Percentiles rank a stretch among this genome's conserved stretches.
Conservation (phyloP, 2,797 vertebrate genomes). For the Hephaestus fuliginosus region DNA sequence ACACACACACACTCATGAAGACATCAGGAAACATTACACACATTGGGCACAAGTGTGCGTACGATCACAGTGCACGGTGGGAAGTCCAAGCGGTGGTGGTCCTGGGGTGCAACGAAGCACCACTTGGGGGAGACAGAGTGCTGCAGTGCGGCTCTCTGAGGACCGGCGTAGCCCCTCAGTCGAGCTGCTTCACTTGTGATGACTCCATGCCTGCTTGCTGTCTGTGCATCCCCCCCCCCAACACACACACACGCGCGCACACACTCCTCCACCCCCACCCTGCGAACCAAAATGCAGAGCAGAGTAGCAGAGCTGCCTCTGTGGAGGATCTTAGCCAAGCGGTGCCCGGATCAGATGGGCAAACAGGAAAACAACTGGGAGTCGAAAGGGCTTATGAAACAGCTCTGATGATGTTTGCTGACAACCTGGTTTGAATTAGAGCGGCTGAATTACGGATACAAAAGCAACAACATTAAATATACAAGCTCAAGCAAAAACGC, state of each 20-base stretch:
- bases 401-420: constrained; percentile 29
- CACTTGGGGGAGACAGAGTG: constrained; percentile 84
- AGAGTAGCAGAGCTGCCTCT: constrained; percentile 10
- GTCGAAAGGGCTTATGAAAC: background rate
- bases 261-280: background rate
- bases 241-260: too few species aligned
- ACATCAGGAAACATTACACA: constrained; percentile 25
- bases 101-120: constrained; percentile 44
- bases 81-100: constrained; percentile 5
- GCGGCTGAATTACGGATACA: background rate
- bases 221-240: background rate
- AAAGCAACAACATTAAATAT: constrained; percentile 19
- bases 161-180: constrained; percentile 44
- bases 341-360: constrained; percentile 6
- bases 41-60: background rate
- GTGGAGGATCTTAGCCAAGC: constrained; percentile 38
- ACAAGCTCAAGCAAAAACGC: constrained; percentile 6
- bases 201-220: constrained; percentile 42
- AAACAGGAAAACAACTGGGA: constrained; percentile 37
- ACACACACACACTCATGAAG: constrained; percentile 22
- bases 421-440: constrained; percentile 29
- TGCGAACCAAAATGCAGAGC: constrained; percentile 45
- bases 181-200: constrained; percentile 33
- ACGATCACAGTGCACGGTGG: constrained; percentile 2
- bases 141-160: constrained; percentile 67